A percentile compares a stretch with the other conserved stretches of the same genome.
phyloP scores from a whole-genome alignment of 2,113 vertebrate species.

The Sorex araneus region DNA sequence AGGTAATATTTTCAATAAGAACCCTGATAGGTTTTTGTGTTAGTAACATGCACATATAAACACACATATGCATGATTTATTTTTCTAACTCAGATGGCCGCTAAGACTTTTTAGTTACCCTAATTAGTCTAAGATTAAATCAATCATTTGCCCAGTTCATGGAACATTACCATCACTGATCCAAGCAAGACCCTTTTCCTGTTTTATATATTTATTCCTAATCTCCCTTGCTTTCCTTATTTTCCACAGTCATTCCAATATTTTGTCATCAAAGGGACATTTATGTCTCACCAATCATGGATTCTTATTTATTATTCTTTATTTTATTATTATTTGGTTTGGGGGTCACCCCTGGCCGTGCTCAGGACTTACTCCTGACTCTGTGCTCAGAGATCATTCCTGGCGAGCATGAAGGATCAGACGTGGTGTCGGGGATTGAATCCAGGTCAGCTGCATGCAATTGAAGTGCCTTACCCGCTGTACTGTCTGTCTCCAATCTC shows the following conservation, averaged over 20 bases:
- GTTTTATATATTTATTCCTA: slow-evolving; percentile 25
- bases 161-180: background rate
- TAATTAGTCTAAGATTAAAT: slow-evolving; percentile 2
- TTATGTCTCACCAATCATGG: background rate
- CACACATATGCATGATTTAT: background rate
- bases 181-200: background rate
- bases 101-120: background rate
- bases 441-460: background rate
- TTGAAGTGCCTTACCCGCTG: background rate
- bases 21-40: background rate
- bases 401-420: too few relatives aligned
- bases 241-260: background rate
- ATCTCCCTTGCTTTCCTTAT: background rate
- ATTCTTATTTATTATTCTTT: background rate
- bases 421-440: too few relatives aligned
- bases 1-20: background rate
- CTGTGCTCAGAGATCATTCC: too few relatives aligned
- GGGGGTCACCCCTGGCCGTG: too few relatives aligned
- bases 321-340: too few relatives aligned
- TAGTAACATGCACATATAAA: background rate
- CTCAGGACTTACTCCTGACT: too few relatives aligned
- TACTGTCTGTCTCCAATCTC: too few relatives aligned
- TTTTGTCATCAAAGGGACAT: background rate
- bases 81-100: background rate
- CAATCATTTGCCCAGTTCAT: background rate